A percentile compares a stretch with the other conserved stretches of the same genome.
phyloP scores from a whole-genome alignment of 2,888 invertebrate species.

The Poecilobothrus nobilitatus region DNA sequence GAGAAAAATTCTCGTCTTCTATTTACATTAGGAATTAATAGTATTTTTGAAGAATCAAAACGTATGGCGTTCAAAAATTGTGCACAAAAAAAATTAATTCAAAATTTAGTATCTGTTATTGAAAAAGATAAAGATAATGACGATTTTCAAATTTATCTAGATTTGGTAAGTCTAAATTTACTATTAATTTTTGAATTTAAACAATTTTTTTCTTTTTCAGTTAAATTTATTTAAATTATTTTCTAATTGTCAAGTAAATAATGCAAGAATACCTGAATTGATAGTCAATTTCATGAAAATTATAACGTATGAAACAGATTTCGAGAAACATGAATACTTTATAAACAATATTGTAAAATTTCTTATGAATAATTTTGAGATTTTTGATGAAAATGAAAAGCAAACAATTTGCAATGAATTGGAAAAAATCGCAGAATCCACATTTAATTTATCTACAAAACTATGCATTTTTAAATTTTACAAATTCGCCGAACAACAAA shows the following conservation, averaged over 20 bases:
- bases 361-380: not conserved
- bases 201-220: not conserved
- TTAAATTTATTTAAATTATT: not conserved
- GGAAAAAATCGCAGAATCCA: not conserved
- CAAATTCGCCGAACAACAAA: not conserved
- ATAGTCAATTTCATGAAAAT: not conserved
- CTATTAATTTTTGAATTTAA: not conserved
- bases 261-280: not conserved
- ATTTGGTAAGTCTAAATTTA: not conserved
- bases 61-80: not conserved
- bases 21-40: slow-evolving; percentile 5
- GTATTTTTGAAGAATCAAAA: not conserved
- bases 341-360: not conserved
- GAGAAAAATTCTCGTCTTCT: not conserved
- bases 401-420: not conserved
- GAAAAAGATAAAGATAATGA: not conserved
- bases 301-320: not conserved
- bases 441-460: not conserved
- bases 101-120: not conserved
- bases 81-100: not conserved
- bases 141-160: not conserved
- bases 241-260: not conserved
- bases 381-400: not conserved
- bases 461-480: not conserved
- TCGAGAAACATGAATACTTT: not conserved